These are phyloP conservation scores for Gasterosteus nipponicus DNA, from an alignment of 2,113 vertebrate species.

Conservation along the genomic window DNA sequence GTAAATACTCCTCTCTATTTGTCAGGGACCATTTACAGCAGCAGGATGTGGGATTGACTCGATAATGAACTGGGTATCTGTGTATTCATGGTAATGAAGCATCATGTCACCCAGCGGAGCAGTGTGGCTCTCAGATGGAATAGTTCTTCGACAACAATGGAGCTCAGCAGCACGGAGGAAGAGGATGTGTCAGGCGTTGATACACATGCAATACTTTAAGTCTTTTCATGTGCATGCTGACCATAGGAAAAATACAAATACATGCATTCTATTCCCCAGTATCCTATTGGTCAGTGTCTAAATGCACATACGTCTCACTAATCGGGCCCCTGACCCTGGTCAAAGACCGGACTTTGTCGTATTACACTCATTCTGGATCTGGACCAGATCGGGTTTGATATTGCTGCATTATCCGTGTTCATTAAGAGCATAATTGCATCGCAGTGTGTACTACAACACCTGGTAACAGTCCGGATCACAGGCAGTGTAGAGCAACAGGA, in stretches of 20 bases:
- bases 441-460: conserved; percentile 31
- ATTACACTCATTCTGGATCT: not conserved
- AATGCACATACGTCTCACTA: not conserved
- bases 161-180: not conserved
- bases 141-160: not conserved
- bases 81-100: not conserved
- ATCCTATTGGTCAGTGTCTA: not conserved
- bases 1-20: not conserved
- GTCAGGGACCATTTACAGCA: not conserved
- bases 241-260: not conserved
- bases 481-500: conserved; percentile 38
- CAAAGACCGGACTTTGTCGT: not conserved
- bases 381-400: conserved; percentile 1
- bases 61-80: not conserved
- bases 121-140: not conserved
- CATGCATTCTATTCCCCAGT: no score
- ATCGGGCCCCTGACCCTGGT: not conserved
- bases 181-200: not conserved
- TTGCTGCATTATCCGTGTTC: conserved; percentile 28
- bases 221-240: not conserved
- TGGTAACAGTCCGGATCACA: conserved; percentile 49
- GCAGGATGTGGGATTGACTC: not conserved
- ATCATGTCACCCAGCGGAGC: not conserved
- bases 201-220: not conserved
- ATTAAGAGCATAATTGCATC: conserved; percentile 53